phyloP scores from a whole-genome alignment of 2,888 invertebrate species.

The Hyppa rectilinea region DNA sequence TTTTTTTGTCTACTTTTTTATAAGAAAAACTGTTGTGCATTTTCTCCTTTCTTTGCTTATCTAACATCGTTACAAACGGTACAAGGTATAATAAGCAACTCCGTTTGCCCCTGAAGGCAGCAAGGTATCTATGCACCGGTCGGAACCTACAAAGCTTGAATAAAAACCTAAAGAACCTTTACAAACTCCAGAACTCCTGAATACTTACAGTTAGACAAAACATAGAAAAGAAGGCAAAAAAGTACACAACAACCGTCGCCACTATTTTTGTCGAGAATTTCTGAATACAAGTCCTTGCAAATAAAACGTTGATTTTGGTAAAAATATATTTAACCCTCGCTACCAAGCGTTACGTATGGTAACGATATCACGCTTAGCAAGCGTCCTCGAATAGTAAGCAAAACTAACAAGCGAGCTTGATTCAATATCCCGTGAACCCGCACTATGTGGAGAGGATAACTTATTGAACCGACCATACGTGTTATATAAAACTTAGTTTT shows the following conservation, averaged over 20 bases:
- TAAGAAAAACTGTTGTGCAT: conserved; percentile 4
- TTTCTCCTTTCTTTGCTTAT: conserved; percentile 30
- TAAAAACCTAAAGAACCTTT: conserved; percentile 4
- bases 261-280: conserved; percentile 2
- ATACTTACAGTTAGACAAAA: not conserved
- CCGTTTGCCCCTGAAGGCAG: not conserved
- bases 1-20: conserved; percentile 26
- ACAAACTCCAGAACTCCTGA: not conserved
- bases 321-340: conserved; percentile 27
- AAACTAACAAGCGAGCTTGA: conserved; percentile 60
- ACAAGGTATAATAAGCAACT: conserved; percentile 25
- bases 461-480: conserved; percentile 58
- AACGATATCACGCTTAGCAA: conserved; percentile 35
- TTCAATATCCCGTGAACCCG: conserved; percentile 57
- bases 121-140: not conserved
- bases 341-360: conserved; percentile 1
- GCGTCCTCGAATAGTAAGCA: conserved; percentile 51
- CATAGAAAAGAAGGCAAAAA: not conserved
- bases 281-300: conserved; percentile 15
- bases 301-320: conserved; percentile 29
- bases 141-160: not conserved
- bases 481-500: conserved; percentile 46
- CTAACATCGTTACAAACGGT: conserved; percentile 21
- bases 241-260: not conserved
- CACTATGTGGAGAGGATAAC: conserved; percentile 50